Evolutionary conservation across 2,888 invertebrate species (phyloP).

Genomic region (Ditula angustiorana): DNA sequence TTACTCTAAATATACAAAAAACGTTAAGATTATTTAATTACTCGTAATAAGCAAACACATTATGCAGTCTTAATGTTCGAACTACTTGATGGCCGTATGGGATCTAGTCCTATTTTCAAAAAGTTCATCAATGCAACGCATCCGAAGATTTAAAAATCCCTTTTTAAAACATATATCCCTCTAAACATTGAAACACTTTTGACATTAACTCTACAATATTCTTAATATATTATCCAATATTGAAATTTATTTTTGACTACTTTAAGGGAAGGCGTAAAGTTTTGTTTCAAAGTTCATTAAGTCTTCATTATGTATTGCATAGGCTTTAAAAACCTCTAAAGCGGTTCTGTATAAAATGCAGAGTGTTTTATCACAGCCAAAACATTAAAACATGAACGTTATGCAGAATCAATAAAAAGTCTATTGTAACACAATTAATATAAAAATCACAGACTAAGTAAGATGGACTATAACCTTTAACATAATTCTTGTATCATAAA

Average conservation of each 20-base stretch:
- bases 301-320: constrained; percentile 26
- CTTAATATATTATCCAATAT: not conserved
- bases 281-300: constrained; percentile 28
- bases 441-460: constrained; percentile 29
- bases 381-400: constrained; percentile 19
- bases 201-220: constrained; percentile 16
- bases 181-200: constrained; percentile 23
- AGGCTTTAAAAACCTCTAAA: constrained; percentile 31
- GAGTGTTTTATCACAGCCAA: constrained; percentile 39
- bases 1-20: constrained; percentile 8
- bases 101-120: not conserved
- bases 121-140: constrained; percentile 7
- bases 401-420: constrained; percentile 12
- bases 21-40: constrained; percentile 13
- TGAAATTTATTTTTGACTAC: constrained; percentile 13
- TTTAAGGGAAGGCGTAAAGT: constrained; percentile 14
- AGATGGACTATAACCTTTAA: constrained; percentile 1
- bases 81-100: not conserved
- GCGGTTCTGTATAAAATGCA: constrained; percentile 34
- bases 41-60: constrained; percentile 21
- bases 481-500: constrained; percentile 2
- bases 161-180: constrained; percentile 10
- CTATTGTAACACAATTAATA: constrained; percentile 9
- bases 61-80: constrained; percentile 26
- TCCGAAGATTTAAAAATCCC: constrained; percentile 9